Percentiles rank a stretch among this genome's conserved stretches.
These are phyloP conservation scores for Agelastica alni DNA, from an alignment of 2,888 invertebrate genomes.

Conservation along the genomic window DNA sequence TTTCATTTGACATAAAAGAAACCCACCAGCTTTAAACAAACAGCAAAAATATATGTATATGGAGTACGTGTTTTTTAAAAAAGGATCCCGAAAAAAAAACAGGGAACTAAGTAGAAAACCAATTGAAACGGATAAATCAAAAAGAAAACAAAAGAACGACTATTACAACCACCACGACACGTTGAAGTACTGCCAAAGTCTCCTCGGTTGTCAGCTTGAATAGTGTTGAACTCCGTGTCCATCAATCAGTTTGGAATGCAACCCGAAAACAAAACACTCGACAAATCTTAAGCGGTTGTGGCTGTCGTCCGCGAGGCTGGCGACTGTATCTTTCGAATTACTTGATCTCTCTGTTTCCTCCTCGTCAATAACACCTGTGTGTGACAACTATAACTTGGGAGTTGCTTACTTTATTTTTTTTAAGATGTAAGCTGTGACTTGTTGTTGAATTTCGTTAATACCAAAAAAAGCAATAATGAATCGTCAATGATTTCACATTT, in stretches of 20 bases:
- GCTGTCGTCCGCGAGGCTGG: constrained; percentile 34
- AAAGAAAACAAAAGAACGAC: background rate
- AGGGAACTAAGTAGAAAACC: no score
- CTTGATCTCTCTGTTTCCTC: constrained; percentile 36
- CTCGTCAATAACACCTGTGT: constrained; percentile 32
- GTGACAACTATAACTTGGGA: constrained; percentile 31
- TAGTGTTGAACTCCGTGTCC: constrained; percentile 34
- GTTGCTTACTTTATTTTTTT: no score
- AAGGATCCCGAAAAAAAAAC: no score
- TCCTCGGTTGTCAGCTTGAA: constrained; percentile 30
- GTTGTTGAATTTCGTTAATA: no score
- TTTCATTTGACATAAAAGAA: no score
- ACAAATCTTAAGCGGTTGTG: constrained; percentile 40
- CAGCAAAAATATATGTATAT: no score
- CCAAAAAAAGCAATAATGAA: no score
- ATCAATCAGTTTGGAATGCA: constrained; percentile 47
- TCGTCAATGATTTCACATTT: no score
- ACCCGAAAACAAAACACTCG: constrained; percentile 47
- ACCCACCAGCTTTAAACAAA: no score
- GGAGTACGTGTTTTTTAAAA: no score
- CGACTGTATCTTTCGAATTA: background rate
- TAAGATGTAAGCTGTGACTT: no score
- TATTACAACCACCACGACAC: constrained; percentile 1
- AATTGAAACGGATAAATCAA: no score
- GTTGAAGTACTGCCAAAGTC: constrained; percentile 37